Evolutionary conservation across 2,888 invertebrate genomes (phyloP).

Genomic region (Hyles lineata): DNA sequence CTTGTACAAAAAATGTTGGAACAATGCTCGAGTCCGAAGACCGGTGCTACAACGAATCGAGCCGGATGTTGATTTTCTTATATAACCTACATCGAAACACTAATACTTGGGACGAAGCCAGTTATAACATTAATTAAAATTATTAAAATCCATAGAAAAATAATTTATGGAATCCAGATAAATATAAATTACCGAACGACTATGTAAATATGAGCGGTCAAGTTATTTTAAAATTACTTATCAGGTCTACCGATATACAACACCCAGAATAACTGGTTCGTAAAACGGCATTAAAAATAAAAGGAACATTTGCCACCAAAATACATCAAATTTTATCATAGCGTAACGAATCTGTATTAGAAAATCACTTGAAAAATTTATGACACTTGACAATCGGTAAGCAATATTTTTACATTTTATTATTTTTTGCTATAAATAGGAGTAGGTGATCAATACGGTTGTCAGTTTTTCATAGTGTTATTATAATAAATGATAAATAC

Average conservation of each 20-base stretch:
- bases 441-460: background rate
- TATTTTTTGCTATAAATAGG: background rate
- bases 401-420: background rate
- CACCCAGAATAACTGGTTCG: conserved; percentile 7
- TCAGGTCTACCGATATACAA: background rate
- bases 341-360: background rate
- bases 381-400: conserved; percentile 7
- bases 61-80: conserved; percentile 14
- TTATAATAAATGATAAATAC: conserved; percentile 14
- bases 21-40: conserved; percentile 21
- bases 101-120: background rate
- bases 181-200: conserved; percentile 3
- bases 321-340: background rate
- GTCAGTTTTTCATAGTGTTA: conserved; percentile 7
- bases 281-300: background rate
- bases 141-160: background rate
- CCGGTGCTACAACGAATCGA: background rate
- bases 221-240: background rate
- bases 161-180: background rate
- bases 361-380: background rate
- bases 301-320: background rate
- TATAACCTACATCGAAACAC: conserved; percentile 2
- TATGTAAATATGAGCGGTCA: background rate
- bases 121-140: background rate
- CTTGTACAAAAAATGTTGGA: background rate